phyloP scores from a whole-genome alignment of 2,113 vertebrate species.

The Clarias batrachus region DNA sequence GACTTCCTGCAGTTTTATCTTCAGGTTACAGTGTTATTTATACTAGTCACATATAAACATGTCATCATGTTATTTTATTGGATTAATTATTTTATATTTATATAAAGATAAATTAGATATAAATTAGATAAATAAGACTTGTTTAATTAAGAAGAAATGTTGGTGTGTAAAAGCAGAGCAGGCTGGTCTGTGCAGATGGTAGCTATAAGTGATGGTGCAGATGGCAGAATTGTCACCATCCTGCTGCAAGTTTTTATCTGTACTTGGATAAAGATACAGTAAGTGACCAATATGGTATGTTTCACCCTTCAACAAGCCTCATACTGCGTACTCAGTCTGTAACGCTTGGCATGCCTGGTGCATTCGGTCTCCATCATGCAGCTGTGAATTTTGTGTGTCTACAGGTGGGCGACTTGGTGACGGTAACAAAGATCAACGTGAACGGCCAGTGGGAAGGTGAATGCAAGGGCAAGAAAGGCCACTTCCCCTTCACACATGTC shows the following conservation, averaged over 20 bases:
- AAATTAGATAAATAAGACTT: neutral
- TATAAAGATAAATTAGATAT: too few relatives aligned
- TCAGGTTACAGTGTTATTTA: neutral
- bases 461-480: conserved; percentile 90
- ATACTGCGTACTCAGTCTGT: neutral
- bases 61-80: neutral
- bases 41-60: neutral
- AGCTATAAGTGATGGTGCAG: neutral
- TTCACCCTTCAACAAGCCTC: neutral
- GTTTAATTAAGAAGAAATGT: neutral
- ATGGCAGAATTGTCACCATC: neutral
- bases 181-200: neutral
- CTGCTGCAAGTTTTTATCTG: neutral
- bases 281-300: neutral
- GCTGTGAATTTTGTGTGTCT: neutral
- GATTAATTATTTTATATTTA: neutral
- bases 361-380: conserved; percentile 3
- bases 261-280: neutral
- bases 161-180: neutral
- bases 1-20: neutral
- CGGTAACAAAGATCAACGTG: conserved; percentile 97
- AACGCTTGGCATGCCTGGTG: neutral
- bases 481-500: conserved; percentile 97
- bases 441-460: conserved; percentile 99
- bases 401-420: conserved; percentile 93